Percentiles rank a stretch among this genome's conserved stretches.
These are phyloP conservation scores for Heliconius charithonia DNA, from an alignment of 2,888 invertebrate species.

Conservation along the genomic window DNA sequence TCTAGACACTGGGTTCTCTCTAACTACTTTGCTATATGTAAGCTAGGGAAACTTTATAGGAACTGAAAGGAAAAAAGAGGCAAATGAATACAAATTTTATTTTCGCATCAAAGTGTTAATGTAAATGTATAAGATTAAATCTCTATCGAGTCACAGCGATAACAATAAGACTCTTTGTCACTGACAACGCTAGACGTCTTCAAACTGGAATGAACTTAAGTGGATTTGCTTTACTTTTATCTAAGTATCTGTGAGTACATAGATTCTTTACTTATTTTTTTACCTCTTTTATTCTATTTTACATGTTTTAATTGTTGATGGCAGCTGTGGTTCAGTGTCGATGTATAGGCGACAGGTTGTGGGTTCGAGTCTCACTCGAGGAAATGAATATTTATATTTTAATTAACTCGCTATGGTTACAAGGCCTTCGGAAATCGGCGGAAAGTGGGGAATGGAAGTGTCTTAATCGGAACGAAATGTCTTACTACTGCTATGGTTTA, in stretches of 20 bases:
- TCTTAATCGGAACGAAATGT: too few species aligned
- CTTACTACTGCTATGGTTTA: too few species aligned
- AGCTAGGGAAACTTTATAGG: too few species aligned
- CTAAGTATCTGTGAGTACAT: not conserved
- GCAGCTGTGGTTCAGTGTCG: too few species aligned
- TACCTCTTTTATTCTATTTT: too few species aligned
- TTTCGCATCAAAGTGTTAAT: conserved; percentile 19
- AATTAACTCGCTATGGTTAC: not conserved
- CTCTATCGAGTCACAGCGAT: conserved; percentile 37
- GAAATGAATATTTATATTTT: not conserved
- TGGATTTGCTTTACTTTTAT: not conserved
- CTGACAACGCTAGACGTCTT: conserved; percentile 5
- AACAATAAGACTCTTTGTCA: conserved; percentile 31
- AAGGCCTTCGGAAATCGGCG: too few species aligned
- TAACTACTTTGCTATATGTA: too few species aligned
- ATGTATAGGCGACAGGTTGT: too few species aligned
- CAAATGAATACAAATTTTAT: not conserved
- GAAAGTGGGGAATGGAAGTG: too few species aligned
- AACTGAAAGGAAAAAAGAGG: not conserved
- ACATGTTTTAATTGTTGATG: too few species aligned
- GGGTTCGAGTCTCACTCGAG: not conserved
- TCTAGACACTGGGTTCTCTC: too few species aligned
- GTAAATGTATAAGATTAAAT: conserved; percentile 38
- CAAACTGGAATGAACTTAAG: not conserved
- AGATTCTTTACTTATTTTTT: not conserved